Conservation (phyloP, 2,797 vertebrate species). For the Hypotaenidia okinawae region DNA sequence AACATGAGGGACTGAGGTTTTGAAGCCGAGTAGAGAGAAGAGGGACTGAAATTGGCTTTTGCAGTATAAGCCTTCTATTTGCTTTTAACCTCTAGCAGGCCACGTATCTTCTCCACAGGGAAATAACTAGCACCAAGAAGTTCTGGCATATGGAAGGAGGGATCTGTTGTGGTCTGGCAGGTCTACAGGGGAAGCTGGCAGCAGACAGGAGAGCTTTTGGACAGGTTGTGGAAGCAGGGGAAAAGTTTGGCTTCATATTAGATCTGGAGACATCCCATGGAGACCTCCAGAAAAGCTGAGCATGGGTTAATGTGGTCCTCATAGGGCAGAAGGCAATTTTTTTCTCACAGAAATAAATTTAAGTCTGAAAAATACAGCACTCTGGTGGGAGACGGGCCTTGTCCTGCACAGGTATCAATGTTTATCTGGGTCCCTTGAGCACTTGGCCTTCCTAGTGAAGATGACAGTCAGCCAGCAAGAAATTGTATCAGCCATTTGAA, state of each 20-base stretch:
- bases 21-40: not conserved
- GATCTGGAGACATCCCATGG: not conserved
- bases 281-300: not conserved
- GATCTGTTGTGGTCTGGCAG: not conserved
- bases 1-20: not conserved
- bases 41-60: not conserved
- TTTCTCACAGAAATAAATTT: not conserved
- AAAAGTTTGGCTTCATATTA: not conserved
- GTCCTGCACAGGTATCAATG: accelerated
- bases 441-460: not conserved
- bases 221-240: not conserved
- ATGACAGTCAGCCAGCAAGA: not conserved
- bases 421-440: not conserved
- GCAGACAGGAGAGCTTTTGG: not conserved
- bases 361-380: not conserved
- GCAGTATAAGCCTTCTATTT: not conserved
- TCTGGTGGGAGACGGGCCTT: not conserved
- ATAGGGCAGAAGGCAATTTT: not conserved
- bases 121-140: not conserved
- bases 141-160: not conserved
- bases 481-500: not conserved
- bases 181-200: not conserved
- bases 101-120: not conserved
- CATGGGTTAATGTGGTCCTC: accelerated
- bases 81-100: not conserved